These are phyloP conservation scores for Tineola bisselliella DNA, from an alignment of 2,888 invertebrate genomes.

Conservation along the genomic window DNA sequence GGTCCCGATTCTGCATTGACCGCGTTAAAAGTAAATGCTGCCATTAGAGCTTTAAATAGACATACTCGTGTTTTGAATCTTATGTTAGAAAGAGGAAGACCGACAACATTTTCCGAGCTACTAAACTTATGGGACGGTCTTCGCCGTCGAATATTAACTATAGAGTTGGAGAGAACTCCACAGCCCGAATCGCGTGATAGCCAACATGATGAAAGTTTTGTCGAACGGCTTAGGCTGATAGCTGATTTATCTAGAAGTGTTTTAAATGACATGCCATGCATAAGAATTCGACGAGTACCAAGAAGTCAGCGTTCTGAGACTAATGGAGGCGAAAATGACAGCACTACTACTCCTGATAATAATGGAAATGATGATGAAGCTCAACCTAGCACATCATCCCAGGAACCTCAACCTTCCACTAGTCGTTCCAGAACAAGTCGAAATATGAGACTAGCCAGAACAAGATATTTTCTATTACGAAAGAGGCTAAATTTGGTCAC, in stretches of 20 bases:
- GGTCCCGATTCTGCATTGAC: constrained; percentile 31
- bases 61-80: constrained; percentile 45
- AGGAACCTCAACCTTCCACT: not conserved
- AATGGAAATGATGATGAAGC: not conserved
- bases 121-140: constrained; percentile 73
- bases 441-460: not conserved
- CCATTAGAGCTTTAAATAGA: constrained; percentile 45
- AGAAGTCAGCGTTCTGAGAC: not conserved
- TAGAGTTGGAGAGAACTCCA: constrained; percentile 57
- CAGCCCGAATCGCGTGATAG: constrained; percentile 37
- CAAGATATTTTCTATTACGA: not conserved
- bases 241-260: constrained; percentile 43
- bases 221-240: constrained; percentile 55
- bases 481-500: not conserved
- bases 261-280: constrained; percentile 20
- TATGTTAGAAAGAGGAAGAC: constrained; percentile 51
- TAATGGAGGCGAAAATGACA: not conserved
- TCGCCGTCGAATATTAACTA: constrained; percentile 64
- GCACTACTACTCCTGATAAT: not conserved
- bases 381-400: not conserved
- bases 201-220: constrained; percentile 48
- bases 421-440: constrained; percentile 1
- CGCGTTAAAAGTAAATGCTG: constrained; percentile 45
- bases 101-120: constrained; percentile 64
- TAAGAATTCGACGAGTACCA: not conserved